A percentile compares a stretch with the other conserved stretches of the same genome.
Evolutionary conservation across 1,140 invertebrate genomes (phyloP).

Genomic region (Euura saliciscinereae): DNA sequence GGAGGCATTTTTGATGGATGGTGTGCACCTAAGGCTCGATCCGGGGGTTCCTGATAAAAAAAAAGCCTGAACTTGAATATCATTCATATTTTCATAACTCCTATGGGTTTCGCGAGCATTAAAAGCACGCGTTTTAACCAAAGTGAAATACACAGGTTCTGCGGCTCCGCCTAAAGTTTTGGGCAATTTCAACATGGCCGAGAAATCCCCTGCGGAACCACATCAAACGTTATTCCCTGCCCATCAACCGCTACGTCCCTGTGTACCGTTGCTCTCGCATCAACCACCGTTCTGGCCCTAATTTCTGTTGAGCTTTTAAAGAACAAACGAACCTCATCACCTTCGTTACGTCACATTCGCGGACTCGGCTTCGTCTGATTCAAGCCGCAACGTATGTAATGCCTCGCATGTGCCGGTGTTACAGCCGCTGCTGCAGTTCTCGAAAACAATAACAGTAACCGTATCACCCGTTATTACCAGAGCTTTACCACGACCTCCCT

Average conservation of each 20-base stretch:
- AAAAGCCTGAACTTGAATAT: too few species aligned
- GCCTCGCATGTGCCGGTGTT: too few species aligned
- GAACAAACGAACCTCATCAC: neutral
- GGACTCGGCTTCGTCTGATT: too few species aligned
- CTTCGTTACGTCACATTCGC: neutral
- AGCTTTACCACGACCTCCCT: too few species aligned
- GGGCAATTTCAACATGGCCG: conserved; percentile 30
- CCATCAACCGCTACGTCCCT: neutral
- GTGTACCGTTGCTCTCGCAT: neutral
- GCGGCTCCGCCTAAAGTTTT: conserved; percentile 29
- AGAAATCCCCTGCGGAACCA: conserved; percentile 20
- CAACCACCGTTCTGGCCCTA: neutral
- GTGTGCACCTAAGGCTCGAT: too few species aligned
- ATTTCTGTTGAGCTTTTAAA: neutral
- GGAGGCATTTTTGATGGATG: too few species aligned
- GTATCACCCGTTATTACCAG: too few species aligned
- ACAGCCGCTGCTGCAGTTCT: too few species aligned
- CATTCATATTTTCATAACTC: conserved; percentile 45
- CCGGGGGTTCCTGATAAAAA: too few species aligned
- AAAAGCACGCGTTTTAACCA: conserved; percentile 33
- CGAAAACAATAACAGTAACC: too few species aligned
- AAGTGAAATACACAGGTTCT: conserved; percentile 23
- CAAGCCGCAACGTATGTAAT: too few species aligned
- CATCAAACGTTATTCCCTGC: conserved; percentile 31
- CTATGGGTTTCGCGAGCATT: conserved; percentile 23